These are phyloP conservation scores for Halcyon smyrnensis DNA, from an alignment of 2,797 vertebrate genomes.

Conservation along the genomic window DNA sequence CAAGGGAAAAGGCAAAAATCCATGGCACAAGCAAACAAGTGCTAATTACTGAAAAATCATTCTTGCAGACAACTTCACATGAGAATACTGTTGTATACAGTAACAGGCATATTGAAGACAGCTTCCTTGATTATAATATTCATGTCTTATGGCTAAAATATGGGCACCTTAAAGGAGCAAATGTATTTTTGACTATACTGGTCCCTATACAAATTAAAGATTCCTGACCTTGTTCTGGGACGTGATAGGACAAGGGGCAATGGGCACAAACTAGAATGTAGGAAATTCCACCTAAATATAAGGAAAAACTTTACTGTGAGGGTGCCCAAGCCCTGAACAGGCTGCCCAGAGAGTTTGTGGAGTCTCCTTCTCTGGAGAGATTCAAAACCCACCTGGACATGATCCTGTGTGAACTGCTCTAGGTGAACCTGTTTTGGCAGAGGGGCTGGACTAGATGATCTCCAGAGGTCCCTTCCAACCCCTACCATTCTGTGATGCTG, in stretches of 20 bases:
- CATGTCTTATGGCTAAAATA: neutral
- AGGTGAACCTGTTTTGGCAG: neutral
- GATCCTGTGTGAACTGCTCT: too few relatives aligned
- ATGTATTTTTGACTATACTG: neutral
- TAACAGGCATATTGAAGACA: neutral
- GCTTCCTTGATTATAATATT: neutral
- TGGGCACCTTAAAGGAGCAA: neutral
- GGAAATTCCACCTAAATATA: neutral
- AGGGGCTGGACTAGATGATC: neutral
- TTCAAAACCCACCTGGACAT: too few relatives aligned
- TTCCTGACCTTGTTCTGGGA: neutral
- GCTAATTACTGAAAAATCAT: conserved; percentile 11
- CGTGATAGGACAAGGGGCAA: neutral
- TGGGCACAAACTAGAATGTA: neutral
- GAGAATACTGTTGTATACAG: neutral
- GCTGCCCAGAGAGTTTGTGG: too few relatives aligned
- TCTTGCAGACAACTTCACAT: neutral
- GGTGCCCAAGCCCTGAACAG: neutral
- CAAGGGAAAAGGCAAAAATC: conserved; percentile 8
- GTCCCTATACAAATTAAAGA: neutral
- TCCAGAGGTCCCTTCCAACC: neutral
- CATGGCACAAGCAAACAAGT: neutral
- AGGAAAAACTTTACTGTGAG: neutral
- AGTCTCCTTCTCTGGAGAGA: too few relatives aligned
- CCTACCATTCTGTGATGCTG: neutral